Evolutionary conservation across 2,888 invertebrate species (phyloP), one percentile per base, ranked within the genome.

Genomic region (Cryptus viduatorius): DNA sequence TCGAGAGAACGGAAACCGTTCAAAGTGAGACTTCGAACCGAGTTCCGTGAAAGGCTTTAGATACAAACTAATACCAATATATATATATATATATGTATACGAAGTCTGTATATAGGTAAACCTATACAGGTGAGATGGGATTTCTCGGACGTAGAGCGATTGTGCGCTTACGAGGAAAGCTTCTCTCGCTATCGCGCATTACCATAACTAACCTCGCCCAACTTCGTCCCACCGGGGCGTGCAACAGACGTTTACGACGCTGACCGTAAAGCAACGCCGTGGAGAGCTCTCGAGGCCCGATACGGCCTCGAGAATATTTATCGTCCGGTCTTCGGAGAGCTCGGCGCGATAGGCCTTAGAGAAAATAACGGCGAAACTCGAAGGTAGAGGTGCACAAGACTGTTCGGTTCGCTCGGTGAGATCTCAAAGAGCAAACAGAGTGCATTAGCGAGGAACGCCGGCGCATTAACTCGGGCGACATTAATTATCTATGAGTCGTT

Each of bases 191-290:
- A 73, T 84, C 77, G 77, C 69, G 77, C 78, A 86, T 83, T 85
- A 85, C 79, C 83, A 85, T 86, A 86, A 86, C 86, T 86, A 85
- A 86, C 86, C 86, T 86, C 78, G 82, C 86, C 82, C 84, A 86
- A 86, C 79, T 76, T 86, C 77, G 75, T 76, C 46, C 61, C 61
- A 64, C 64, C 61, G 48, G 44, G 37, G 59, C 61, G 29, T 10
- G 48, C 46, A 61, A 7, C 76, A 48, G 82, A 83, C 72, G 61
- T 83, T 82, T 84, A 79, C 81, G 86, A 72, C 69, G 64, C 75
- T 69, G 75, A 19, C 69, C 78, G 75, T 75, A 72, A 81, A 82
- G 73, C 67, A 71, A 72, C 79, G 48, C 69, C 65, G 82, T n/a
- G 68, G 42, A 79, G 44, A 59, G 76, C 64, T 78, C 31, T 37